Evolutionary conservation across 2,888 invertebrate genomes (phyloP).

Genomic region (Lasioglossum leucozonium): DNA sequence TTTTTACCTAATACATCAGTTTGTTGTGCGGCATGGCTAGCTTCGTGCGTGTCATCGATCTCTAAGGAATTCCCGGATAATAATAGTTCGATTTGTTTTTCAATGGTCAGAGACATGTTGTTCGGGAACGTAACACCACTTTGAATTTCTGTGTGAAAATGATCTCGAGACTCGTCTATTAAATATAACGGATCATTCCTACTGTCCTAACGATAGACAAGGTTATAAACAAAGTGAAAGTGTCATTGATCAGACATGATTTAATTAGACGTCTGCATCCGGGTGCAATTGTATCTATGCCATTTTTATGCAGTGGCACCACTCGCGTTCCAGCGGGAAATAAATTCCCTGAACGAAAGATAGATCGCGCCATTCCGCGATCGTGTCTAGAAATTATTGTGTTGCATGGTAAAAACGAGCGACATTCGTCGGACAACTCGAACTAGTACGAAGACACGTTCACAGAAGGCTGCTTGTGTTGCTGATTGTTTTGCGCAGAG

Average conservation of each 20-base stretch:
- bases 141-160: constrained; percentile 11
- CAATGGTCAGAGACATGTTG: constrained; percentile 86
- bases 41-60: constrained; percentile 91
- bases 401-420: neutral
- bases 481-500: neutral
- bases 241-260: constrained; percentile 53
- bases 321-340: neutral
- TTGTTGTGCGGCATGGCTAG: constrained; percentile 89
- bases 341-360: constrained; percentile 23
- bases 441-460: neutral
- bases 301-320: constrained; percentile 17
- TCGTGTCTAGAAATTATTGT: neutral
- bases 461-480: neutral
- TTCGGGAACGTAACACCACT: constrained; percentile 9
- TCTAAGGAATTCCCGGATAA: constrained; percentile 89
- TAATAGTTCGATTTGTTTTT: constrained; percentile 87
- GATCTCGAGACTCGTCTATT: constrained; percentile 20
- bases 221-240: constrained; percentile 62
- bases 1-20: constrained; percentile 89
- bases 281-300: constrained; percentile 28
- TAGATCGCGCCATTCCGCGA: too few species aligned
- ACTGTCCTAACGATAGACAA: constrained; percentile 27
- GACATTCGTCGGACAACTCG: neutral
- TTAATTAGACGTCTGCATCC: constrained; percentile 41
- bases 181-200: constrained; percentile 37